Conservation (phyloP, 2,797 vertebrate genomes). For the Malacoraja senta region DNA sequence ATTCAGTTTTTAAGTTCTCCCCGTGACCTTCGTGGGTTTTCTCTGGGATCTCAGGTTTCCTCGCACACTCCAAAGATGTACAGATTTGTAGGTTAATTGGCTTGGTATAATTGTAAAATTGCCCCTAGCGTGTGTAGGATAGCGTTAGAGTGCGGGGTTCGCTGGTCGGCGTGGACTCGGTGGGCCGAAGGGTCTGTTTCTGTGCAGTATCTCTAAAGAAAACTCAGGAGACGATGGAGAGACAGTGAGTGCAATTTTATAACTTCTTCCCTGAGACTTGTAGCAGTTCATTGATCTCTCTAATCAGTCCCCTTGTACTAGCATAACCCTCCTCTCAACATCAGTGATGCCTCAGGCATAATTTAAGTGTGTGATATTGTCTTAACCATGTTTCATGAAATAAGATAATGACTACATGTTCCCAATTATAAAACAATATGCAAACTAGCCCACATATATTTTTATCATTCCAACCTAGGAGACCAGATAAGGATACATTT, state of each 20-base stretch:
- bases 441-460: background rate
- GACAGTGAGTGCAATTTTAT: background rate
- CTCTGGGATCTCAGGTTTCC: too few relatives aligned
- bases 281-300: background rate
- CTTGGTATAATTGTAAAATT: too few relatives aligned
- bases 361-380: background rate
- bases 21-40: too few relatives aligned
- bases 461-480: slow-evolving; percentile 23
- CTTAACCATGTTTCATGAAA: background rate
- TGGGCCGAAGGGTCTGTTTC: too few relatives aligned
- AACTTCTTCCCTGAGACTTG: background rate
- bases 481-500: background rate
- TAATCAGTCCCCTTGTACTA: background rate
- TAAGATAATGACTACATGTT: background rate
- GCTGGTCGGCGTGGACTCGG: too few relatives aligned
- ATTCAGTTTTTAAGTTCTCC: too few relatives aligned
- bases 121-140: too few relatives aligned
- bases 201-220: too few relatives aligned
- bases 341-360: background rate
- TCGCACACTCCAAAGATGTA: too few relatives aligned
- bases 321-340: background rate
- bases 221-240: background rate
- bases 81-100: too few relatives aligned
- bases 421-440: too few relatives aligned
- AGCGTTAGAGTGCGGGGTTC: too few relatives aligned